phyloP scores from a whole-genome alignment of 1,140 invertebrate genomes.

The Helicorthomorpha holstii region DNA sequence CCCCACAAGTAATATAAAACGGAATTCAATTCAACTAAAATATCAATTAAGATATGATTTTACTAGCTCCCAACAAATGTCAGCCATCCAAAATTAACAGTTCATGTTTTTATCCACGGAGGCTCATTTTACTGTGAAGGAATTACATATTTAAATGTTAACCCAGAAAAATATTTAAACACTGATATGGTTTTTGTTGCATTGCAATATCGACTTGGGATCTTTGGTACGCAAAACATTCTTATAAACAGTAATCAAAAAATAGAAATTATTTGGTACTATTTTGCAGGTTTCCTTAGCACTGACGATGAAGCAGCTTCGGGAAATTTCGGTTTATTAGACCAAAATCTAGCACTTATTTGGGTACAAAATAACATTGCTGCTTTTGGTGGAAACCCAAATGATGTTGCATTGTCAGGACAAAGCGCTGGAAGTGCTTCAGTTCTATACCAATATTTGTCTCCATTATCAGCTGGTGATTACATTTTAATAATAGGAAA shows the following conservation, averaged over 20 bases:
- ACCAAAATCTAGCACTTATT: conserved; percentile 37
- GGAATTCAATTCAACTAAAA: too few species aligned
- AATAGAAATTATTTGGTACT: not conserved
- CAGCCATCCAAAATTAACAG: conserved; percentile 20
- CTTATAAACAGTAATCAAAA: not conserved
- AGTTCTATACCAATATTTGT: conserved; percentile 31
- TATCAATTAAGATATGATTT: too few species aligned
- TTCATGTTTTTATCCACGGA: conserved; percentile 31
- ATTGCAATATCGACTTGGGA: conserved; percentile 39
- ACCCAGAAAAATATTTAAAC: conserved; percentile 19
- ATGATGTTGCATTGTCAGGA: conserved; percentile 41
- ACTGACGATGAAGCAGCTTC: conserved; percentile 10
- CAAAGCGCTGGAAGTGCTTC: conserved; percentile 35
- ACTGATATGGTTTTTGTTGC: conserved; percentile 34
- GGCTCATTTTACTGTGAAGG: conserved; percentile 26
- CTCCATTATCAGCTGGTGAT: conserved; percentile 25
- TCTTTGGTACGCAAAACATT: conserved; percentile 25
- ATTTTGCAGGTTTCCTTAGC: not conserved
- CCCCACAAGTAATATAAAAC: not conserved
- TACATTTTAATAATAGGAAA: too few species aligned
- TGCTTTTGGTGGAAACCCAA: conserved; percentile 37
- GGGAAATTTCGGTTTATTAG: conserved; percentile 43
- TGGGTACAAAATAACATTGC: conserved; percentile 41
- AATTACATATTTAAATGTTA: conserved; percentile 14
- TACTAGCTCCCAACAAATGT: too few species aligned